These are phyloP conservation scores for Dichetophora obliterata DNA, from an alignment of 2,888 invertebrate genomes.

Conservation along the genomic window DNA sequence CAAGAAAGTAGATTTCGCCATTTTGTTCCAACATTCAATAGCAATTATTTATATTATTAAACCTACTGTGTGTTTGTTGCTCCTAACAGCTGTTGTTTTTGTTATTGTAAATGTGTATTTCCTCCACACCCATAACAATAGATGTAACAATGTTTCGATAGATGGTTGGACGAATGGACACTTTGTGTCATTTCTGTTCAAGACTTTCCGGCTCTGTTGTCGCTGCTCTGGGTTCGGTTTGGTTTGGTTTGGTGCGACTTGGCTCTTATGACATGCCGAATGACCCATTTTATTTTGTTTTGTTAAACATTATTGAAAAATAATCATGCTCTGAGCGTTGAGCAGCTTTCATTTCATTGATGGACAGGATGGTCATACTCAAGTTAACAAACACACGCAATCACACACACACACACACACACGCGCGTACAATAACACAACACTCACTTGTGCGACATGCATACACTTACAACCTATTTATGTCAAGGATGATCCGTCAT, in stretches of 20 bases:
- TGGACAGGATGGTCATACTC: conserved; percentile 19
- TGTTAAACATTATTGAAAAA: conserved; percentile 50
- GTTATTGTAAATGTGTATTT: conserved; percentile 23
- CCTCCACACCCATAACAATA: conserved; percentile 32
- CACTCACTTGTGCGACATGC: conserved; percentile 1
- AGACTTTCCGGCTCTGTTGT: neutral
- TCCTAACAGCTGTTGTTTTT: conserved; percentile 2
- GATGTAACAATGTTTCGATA: neutral
- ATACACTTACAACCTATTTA: conserved; percentile 37
- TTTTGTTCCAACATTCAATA: conserved; percentile 51
- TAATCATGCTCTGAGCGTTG: conserved; percentile 48
- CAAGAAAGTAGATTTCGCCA: conserved; percentile 55
- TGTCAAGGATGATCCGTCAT: conserved; percentile 46
- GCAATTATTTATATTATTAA: conserved; percentile 66
- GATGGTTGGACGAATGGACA: conserved; percentile 14
- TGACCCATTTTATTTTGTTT: conserved; percentile 46
- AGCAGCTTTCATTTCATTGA: conserved; percentile 35
- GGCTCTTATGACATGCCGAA: conserved; percentile 40
- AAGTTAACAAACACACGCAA: conserved; percentile 14
- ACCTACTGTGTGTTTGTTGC: conserved; percentile 45
- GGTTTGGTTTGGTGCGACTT: neutral
- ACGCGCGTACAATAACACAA: conserved; percentile 19
- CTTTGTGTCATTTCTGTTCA: neutral
- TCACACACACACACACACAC: conserved; percentile 12
- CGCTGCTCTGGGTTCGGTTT: neutral